Percentiles rank a stretch among this genome's conserved stretches.
Evolutionary conservation across 1,140 invertebrate species (phyloP).

Genomic region (Formica exsecta): DNA sequence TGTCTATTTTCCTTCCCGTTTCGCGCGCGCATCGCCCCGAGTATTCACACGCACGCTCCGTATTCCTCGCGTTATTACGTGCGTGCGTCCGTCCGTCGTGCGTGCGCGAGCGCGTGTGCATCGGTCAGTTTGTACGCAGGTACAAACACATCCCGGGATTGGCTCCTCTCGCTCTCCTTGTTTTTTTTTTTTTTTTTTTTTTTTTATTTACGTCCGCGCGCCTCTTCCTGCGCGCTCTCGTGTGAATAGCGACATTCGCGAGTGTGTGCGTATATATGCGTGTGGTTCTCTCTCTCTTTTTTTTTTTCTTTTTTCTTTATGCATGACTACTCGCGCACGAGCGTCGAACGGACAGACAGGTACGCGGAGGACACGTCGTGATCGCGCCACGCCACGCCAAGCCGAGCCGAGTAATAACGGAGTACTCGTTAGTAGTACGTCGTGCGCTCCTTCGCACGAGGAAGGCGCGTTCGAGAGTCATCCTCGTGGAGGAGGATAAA

Average conservation of each 20-base stretch:
- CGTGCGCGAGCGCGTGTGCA: slow-evolving; percentile 24
- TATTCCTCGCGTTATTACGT: slow-evolving; percentile 45
- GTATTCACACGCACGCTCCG: slow-evolving; percentile 26
- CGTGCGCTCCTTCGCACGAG: neutral
- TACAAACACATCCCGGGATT: slow-evolving; percentile 64
- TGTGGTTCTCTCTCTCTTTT: neutral
- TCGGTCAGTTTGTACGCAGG: slow-evolving; percentile 59
- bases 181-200: slow-evolving; percentile 13
- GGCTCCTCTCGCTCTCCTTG: neutral
- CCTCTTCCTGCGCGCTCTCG: neutral
- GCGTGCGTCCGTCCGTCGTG: slow-evolving; percentile 27
- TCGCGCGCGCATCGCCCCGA: slow-evolving; percentile 20
- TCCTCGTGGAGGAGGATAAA: neutral
- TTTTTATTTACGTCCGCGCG: neutral
- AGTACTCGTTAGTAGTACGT: neutral
- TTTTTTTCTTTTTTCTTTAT: slow-evolving; percentile 28
- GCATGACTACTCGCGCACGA: slow-evolving; percentile 36
- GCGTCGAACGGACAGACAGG: slow-evolving; percentile 8
- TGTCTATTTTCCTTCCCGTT: slow-evolving; percentile 31
- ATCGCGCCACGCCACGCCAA: neutral
- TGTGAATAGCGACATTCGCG: neutral
- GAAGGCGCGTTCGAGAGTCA: neutral
- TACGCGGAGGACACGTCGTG: slow-evolving; percentile 23
- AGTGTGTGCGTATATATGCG: neutral
- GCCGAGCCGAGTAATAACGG: slow-evolving; percentile 9